phyloP scores from a whole-genome alignment of 2,113 vertebrate species.

The Rhinogobius similis region DNA sequence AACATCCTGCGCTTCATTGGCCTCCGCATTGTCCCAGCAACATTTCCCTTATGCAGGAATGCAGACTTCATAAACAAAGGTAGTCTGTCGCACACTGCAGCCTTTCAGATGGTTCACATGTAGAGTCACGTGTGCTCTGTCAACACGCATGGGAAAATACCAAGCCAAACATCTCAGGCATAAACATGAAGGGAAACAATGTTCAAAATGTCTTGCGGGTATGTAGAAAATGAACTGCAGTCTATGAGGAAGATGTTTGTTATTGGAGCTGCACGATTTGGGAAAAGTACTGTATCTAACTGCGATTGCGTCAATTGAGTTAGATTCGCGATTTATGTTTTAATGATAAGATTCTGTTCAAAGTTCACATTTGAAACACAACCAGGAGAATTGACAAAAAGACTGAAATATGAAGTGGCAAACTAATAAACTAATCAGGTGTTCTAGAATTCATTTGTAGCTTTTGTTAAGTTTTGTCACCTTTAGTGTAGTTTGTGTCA shows the following conservation, averaged over 20 bases:
- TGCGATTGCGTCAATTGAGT: too few species aligned
- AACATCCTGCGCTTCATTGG: slow-evolving; percentile 63
- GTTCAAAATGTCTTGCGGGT: background rate
- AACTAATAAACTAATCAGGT: too few species aligned
- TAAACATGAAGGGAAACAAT: background rate
- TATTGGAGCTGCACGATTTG: background rate
- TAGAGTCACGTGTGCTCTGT: slow-evolving; percentile 7
- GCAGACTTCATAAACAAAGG: slow-evolving; percentile 41
- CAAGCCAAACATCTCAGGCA: background rate
- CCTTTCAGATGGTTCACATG: slow-evolving; percentile 7
- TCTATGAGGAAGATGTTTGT: background rate
- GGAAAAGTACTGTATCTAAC: too few species aligned
- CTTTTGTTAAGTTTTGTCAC: too few species aligned
- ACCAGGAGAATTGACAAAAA: too few species aligned
- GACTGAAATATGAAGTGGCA: too few species aligned
- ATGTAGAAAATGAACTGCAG: too few species aligned
- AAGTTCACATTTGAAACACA: too few species aligned
- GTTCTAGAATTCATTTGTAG: too few species aligned
- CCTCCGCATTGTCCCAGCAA: slow-evolving; percentile 41
- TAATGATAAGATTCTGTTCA: too few species aligned
- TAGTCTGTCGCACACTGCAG: slow-evolving; percentile 20
- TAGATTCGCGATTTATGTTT: too few species aligned
- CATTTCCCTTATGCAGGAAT: slow-evolving; percentile 47
- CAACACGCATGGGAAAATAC: slow-evolving; percentile 9
- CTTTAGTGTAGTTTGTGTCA: too few species aligned